These are phyloP conservation scores for Nesometra sesokonis DNA, from an alignment of 35 echinoderm and acorn worm genomes.

Conservation along the genomic window DNA sequence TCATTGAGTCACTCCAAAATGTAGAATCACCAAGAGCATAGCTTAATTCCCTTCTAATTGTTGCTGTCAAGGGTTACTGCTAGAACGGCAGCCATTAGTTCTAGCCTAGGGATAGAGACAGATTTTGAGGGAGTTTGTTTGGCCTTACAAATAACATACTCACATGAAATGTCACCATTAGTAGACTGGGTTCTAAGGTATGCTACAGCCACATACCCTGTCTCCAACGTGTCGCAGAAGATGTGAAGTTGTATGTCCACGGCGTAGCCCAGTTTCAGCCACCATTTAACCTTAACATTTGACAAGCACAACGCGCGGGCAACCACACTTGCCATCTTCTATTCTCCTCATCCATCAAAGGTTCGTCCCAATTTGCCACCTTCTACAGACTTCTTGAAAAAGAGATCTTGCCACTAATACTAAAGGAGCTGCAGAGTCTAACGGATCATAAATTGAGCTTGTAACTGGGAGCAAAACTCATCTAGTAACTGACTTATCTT, in stretches of 20 bases:
- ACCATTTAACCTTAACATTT: slow-evolving; percentile 21
- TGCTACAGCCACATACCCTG: slow-evolving; percentile 15
- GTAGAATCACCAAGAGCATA: not conserved
- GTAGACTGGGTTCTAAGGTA: slow-evolving; percentile 7
- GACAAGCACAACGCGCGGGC: not conserved
- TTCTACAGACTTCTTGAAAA: slow-evolving; percentile 26
- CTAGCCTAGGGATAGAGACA: slow-evolving; percentile 39
- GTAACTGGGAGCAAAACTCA: slow-evolving; percentile 36
- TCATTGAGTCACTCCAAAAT: slow-evolving; percentile 7
- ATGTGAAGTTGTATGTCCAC: slow-evolving; percentile 17
- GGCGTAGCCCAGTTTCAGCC: not conserved
- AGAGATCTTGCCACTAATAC: not conserved
- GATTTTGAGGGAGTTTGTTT: slow-evolving; percentile 23
- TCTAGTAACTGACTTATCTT: slow-evolving; percentile 11
- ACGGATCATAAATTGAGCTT: slow-evolving; percentile 31
- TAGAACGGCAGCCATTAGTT: slow-evolving; percentile 21
- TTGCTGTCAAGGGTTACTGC: not conserved
- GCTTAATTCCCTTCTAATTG: not conserved
- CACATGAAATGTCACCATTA: not conserved
- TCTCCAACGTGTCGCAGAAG: slow-evolving; percentile 40
- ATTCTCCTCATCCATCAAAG: not conserved
- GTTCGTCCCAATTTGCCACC: slow-evolving; percentile 27
- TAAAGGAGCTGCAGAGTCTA: slow-evolving; percentile 2
- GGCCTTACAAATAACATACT: slow-evolving; percentile 23
- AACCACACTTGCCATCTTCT: slow-evolving; percentile 5